Evolutionary conservation across 92 coral and sea anemone species (phyloP).

Genomic region (Pocillopora meandrina): DNA sequence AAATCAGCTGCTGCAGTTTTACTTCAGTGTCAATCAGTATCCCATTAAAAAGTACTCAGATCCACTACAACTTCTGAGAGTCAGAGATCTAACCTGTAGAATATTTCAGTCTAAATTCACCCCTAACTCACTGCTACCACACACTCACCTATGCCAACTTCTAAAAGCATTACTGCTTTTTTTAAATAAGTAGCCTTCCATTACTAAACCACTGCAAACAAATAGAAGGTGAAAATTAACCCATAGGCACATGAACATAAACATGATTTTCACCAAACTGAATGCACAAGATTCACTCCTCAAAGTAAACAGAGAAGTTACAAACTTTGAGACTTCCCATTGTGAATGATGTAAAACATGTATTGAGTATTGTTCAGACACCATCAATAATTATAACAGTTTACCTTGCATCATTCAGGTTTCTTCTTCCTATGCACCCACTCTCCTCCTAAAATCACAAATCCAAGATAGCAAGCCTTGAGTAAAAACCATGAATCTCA

Average conservation of each 20-base stretch:
- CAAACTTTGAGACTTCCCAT: too few relatives aligned
- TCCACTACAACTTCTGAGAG: too few relatives aligned
- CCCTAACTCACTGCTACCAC: background rate
- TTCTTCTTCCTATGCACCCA: slow-evolving; percentile 15
- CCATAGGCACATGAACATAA: background rate
- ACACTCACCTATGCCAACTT: slow-evolving; percentile 93
- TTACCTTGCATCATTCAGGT: slow-evolving; percentile 25
- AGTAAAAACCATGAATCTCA: background rate
- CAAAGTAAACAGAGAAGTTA: too few relatives aligned
- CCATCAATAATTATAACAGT: too few relatives aligned
- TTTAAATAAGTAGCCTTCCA: slow-evolving; percentile 97
- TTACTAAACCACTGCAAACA: slow-evolving; percentile 77
- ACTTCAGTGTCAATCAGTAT: too few relatives aligned
- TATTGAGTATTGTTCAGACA: too few relatives aligned
- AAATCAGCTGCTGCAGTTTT: too few relatives aligned
- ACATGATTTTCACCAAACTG: too few relatives aligned
- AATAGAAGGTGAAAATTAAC: background rate
- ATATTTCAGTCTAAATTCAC: background rate
- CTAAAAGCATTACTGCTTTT: slow-evolving; percentile 98
- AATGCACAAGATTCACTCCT: too few relatives aligned
- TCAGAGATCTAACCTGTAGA: too few relatives aligned
- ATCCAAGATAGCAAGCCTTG: background rate
- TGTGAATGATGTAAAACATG: background rate
- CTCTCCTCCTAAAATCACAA: slow-evolving; percentile 28
- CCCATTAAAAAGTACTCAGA: too few relatives aligned